A percentile compares a stretch with the other conserved stretches of the same genome.
These are phyloP conservation scores for Papilio helenus DNA, from an alignment of 1,140 invertebrate genomes.

Conservation along the genomic window DNA sequence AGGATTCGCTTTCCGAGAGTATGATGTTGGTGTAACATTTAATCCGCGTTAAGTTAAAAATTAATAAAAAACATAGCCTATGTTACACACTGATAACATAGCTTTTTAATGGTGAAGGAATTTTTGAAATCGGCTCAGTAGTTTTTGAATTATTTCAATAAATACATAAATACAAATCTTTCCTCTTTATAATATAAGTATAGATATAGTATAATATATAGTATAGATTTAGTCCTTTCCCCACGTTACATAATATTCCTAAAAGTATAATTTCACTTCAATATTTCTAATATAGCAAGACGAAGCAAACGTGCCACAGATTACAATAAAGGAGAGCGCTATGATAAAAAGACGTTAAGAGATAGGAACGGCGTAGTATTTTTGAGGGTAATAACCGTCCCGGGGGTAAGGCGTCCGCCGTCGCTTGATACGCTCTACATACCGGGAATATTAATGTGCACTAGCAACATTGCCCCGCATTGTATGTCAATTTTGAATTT, in stretches of 20 bases:
- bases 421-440: conserved; percentile 50
- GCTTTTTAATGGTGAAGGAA: too few relatives aligned
- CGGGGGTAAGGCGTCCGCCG: conserved; percentile 41
- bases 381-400: conserved; percentile 53
- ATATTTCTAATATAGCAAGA: neutral
- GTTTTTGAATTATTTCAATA: too few relatives aligned
- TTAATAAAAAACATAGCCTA: too few relatives aligned
- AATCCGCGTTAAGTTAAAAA: too few relatives aligned
- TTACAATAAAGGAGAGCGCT: conserved; percentile 35
- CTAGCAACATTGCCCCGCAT: conserved; percentile 44
- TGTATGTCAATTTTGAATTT: conserved; percentile 47
- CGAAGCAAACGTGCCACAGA: conserved; percentile 9
- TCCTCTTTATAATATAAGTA: too few relatives aligned
- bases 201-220: too few relatives aligned
- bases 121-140: too few relatives aligned
- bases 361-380: conserved; percentile 42
- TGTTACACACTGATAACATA: too few relatives aligned
- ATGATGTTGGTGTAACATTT: too few relatives aligned
- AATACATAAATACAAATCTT: too few relatives aligned
- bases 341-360: conserved; percentile 32
- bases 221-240: too few relatives aligned
- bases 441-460: conserved; percentile 52
- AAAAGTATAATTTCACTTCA: neutral
- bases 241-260: neutral
- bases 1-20: too few relatives aligned